Evolutionary conservation across 2,888 invertebrate genomes (phyloP).

Genomic region (Capitulum mitella): DNA sequence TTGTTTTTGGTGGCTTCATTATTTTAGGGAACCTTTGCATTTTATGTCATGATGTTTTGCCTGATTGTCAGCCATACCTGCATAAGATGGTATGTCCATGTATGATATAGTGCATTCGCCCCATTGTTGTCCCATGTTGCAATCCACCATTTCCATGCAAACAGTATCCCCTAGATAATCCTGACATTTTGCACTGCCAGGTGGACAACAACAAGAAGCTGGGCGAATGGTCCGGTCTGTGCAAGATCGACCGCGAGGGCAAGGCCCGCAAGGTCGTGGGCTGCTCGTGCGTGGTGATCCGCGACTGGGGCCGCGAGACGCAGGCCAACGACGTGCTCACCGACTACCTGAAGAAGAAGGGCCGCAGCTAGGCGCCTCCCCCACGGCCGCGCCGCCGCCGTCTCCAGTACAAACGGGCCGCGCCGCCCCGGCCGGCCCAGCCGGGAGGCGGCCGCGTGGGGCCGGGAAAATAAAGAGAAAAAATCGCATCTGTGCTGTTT

Average conservation of each 20-base stretch:
- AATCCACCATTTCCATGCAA: too few relatives aligned
- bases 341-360: conserved; percentile 71
- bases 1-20: too few relatives aligned
- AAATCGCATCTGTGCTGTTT: background rate
- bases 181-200: too few relatives aligned
- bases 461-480: background rate
- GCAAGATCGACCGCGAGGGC: conserved; percentile 98
- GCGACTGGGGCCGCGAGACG: conserved; percentile 97
- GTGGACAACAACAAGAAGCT: conserved; percentile 97
- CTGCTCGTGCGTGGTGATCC: conserved; percentile 83
- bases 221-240: conserved; percentile 98
- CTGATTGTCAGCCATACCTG: too few relatives aligned
- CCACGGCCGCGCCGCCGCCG: background rate
- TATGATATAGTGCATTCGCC: too few relatives aligned
- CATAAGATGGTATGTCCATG: too few relatives aligned
- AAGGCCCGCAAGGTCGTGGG: conserved; percentile 98
- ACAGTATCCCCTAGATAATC: too few relatives aligned
- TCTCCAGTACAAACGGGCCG: too few relatives aligned
- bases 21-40: too few relatives aligned
- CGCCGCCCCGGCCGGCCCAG: too few relatives aligned
- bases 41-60: too few relatives aligned
- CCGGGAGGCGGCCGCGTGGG: background rate
- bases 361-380: background rate
- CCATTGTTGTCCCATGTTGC: too few relatives aligned
- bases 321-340: conserved; percentile 89